Base-by-base conservation (phyloP, 1,140 invertebrate genomes). In the Drosophila grimshawi region DNA sequence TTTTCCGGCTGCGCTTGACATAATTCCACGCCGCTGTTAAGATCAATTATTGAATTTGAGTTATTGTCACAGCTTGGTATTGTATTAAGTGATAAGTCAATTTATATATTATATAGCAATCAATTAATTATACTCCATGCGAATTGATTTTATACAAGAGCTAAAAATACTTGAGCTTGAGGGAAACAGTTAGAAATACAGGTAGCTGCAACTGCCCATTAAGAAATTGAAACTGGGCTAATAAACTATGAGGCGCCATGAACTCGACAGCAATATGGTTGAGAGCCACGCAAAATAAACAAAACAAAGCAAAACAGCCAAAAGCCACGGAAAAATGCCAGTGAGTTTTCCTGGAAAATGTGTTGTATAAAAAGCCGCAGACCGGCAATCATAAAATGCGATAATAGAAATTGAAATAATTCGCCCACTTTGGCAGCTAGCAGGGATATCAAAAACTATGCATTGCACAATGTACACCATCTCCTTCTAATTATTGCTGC, bases 401-500 rank as follows among this genome's bases (percentile, higher is more conserved):
- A 88, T 88, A 88, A 88, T 88, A 79, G 85, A 81, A 88, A 88
- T 89, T 88, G 85, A 88, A 89, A 88, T 88, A 88, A 88, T 88
- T 88, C 89, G 80, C 80, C 85, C 81, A 78, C 80, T 88, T 83
- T 83, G 75, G 62, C 68, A 78, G 76, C 68, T 32, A 55, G 55
- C 59, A 39, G 32, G 19, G 29, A 45, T 11, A 43, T 10, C 43
- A 45, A 10, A 68, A 78, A 67, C 80, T 78, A 46, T 62, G 77
- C 73, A 52, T 45, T 63, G 60, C 59, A 55, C 55, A 49, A 48
- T 19, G 19, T n/a, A 52, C 48, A 33, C 4, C 30, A 7, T 61
- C 30, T 2, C 33, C 33, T 7, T 46, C 57, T 46, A 3, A 27
- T 5, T 5, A 45, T 33, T 19, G 19, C 19, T 55, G n/a, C 39